Percentiles rank a stretch among this genome's conserved stretches.
Evolutionary conservation across 2,888 invertebrate species (phyloP).

Genomic region (Alentia gelatinosa): DNA sequence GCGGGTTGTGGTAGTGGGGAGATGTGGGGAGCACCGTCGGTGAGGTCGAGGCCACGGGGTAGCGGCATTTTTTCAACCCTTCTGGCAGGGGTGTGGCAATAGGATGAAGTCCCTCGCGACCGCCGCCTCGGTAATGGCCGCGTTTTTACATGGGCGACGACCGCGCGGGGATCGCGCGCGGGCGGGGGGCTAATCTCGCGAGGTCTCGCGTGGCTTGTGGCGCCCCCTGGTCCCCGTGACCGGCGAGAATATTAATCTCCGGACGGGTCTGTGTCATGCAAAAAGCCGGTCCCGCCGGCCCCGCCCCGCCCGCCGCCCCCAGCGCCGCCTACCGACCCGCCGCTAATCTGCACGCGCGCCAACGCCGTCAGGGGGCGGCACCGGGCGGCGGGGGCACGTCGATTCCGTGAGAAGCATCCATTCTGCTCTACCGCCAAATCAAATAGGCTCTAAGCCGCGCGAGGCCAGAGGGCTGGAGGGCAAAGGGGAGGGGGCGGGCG

Average conservation of each 20-base stretch:
- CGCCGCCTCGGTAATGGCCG: neutral
- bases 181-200: slow-evolving; percentile 37
- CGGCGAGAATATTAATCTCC: slow-evolving; percentile 34
- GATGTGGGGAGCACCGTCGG: neutral
- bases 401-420: slow-evolving; percentile 38
- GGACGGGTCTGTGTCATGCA: slow-evolving; percentile 24
- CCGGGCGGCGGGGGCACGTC: slow-evolving; percentile 9
- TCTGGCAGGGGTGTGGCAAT: neutral
- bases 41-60: too few species aligned
- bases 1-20: neutral
- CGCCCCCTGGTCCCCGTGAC: slow-evolving; percentile 1
- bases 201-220: slow-evolving; percentile 45
- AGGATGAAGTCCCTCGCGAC: neutral
- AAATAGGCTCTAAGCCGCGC: slow-evolving; percentile 24
- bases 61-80: neutral
- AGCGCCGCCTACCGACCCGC: neutral
- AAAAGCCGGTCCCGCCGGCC: neutral
- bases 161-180: neutral
- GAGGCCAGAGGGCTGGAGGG: neutral
- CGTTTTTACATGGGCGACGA: slow-evolving; percentile 20
- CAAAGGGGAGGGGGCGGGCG: neutral
- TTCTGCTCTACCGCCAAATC: slow-evolving; percentile 36
- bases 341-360: slow-evolving; percentile 21
- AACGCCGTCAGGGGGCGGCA: slow-evolving; percentile 10
- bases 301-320: neutral